Evolutionary conservation across 2,113 vertebrate species (phyloP).

Genomic region (Pan troglodytes): NHGRI_mPanTro3-v2.1_pri NC_086016.1:31148501-31149000

Average conservation of each 20-base stretch:
- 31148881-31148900: background rate
- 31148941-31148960: background rate
- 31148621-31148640: background rate
- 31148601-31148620: background rate
- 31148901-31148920: background rate
- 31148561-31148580: background rate
- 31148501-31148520: background rate
- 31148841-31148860: background rate
- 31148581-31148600: conserved; percentile 1
- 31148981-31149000: background rate
- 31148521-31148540: conserved; percentile 40
- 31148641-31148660: too few species aligned
- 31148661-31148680: too few species aligned
- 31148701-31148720: too few species aligned
- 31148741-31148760: too few species aligned
- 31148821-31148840: background rate
- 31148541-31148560: conserved; percentile 28
- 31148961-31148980: background rate
- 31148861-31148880: background rate
- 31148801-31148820: too few species aligned
- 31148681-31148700: too few species aligned
- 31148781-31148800: too few species aligned
- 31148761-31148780: too few species aligned
- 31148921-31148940: background rate
- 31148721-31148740: too few species aligned